Percentiles rank a stretch among this genome's conserved stretches.
phyloP scores from a whole-genome alignment of 2,888 invertebrate species.

The Tipula confusa region DNA sequence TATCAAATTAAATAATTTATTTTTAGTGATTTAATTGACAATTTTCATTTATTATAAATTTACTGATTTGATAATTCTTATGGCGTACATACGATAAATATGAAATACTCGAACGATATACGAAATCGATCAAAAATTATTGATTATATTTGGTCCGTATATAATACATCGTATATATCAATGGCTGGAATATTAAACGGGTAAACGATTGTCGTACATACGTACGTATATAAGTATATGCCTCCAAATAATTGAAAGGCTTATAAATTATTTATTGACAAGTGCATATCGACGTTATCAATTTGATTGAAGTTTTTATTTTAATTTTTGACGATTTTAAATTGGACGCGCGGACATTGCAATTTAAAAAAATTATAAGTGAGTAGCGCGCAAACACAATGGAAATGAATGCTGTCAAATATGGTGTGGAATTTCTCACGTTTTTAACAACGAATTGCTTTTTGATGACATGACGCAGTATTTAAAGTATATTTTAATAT shows the following conservation, averaged over 20 bases:
- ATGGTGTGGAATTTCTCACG: not conserved
- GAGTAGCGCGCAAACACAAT: not conserved
- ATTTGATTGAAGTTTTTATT: not conserved
- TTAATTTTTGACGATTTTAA: not conserved
- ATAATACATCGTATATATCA: not conserved
- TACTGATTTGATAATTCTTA: not conserved
- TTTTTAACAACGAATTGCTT: not conserved
- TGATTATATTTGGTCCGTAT: not conserved
- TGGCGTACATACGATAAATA: not conserved
- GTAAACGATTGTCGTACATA: not conserved
- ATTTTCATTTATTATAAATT: not conserved
- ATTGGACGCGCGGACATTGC: not conserved
- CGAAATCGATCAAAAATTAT: not conserved
- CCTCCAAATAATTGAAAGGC: not conserved
- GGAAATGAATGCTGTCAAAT: not conserved
- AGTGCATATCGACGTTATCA: not conserved
- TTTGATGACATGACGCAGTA: no score
- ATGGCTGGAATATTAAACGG: not conserved
- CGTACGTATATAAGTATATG: not conserved
- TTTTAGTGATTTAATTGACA: not conserved
- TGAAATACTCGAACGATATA: not conserved
- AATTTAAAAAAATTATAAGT: not conserved
- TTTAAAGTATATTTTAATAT: no score
- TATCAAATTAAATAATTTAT: not conserved
- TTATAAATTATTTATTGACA: constrained; percentile 20